phyloP scores from a whole-genome alignment of 2,888 invertebrate genomes.

The Hymenopus coronatus region DNA sequence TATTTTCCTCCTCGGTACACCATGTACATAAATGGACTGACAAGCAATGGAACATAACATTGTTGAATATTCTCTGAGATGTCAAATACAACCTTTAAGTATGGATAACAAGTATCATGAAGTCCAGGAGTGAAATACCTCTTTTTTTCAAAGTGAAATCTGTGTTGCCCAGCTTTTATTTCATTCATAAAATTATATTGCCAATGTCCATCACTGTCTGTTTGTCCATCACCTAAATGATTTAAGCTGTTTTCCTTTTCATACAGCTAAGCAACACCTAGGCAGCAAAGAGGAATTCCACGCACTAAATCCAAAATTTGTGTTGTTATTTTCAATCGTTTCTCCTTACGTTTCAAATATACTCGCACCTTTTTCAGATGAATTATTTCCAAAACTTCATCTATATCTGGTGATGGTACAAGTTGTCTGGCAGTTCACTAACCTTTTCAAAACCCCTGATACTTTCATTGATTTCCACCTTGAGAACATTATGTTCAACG shows the following conservation, averaged over 20 bases:
- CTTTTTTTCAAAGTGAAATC: constrained; percentile 21
- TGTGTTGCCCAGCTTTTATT: constrained; percentile 9
- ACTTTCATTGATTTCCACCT: too few relatives aligned
- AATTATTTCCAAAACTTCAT: too few relatives aligned
- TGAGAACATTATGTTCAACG: too few relatives aligned
- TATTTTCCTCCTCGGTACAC: constrained; percentile 19
- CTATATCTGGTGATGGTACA: too few relatives aligned
- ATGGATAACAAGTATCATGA: constrained; percentile 22
- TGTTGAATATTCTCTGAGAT: neutral
- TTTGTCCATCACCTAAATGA: neutral
- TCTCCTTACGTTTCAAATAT: too few relatives aligned
- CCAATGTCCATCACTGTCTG: neutral
- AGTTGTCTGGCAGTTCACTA: too few relatives aligned
- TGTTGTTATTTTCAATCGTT: neutral
- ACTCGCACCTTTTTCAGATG: too few relatives aligned
- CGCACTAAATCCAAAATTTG: constrained; percentile 21
- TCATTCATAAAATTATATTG: neutral
- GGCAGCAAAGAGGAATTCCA: constrained; percentile 18
- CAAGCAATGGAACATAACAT: constrained; percentile 14
- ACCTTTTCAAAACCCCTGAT: too few relatives aligned
- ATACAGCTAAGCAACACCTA: neutral
- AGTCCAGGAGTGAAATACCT: constrained; percentile 25
- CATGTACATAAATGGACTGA: constrained; percentile 27
- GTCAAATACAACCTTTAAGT: constrained; percentile 18
- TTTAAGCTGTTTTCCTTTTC: neutral